Evolutionary conservation across 2,888 invertebrate genomes (phyloP), one percentile per base, ranked within the genome.

Genomic region (Zhengitettix transpicula): DNA sequence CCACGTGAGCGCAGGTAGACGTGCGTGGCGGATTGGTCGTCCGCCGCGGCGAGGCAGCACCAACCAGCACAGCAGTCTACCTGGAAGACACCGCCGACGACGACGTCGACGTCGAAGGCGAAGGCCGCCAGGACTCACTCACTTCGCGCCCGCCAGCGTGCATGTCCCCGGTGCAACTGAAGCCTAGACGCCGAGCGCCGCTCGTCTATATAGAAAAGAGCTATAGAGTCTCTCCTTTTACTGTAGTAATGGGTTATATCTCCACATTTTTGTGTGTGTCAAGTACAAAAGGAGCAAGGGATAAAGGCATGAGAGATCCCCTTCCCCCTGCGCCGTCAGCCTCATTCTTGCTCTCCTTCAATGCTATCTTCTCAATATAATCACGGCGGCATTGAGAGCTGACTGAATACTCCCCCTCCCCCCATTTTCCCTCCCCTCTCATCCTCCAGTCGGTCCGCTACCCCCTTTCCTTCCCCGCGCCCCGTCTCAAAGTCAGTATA

Each of bases 401-500:
- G 71, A 71, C 69, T 70, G 71, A 71, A 71, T 71, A 54, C 68
- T 60, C 56, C 61, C 53, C 62, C 61, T 52, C 59, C 56, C 54
- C 28, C 56, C 44, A 47, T 56, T 11, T 57, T 28, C 54, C 54
- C 55, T 16, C 67, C 68, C 66, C 67, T 65, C 65, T 61, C 60
- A 55, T 56, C 55, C 61, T 58, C 59, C 59, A 52, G 57, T 42
- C 55, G 60, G 55, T 58, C 58, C 12, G 12, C 55, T 44, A 56
- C 60, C 57, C 52, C 62, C 42, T 54, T 44, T 41, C 28, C 58
- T 53, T 16, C 42, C 47, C 16, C 61, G 12, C 42, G 17, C 57
- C 55, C 56, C 54, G 55, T 56, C 60, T 42, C 59, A 52, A 51
- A 60, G 57, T 63, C 60, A 59, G 60, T 60, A 60, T 60, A 62